Percentiles rank a stretch among this genome's conserved stretches.
Evolutionary conservation across 2,797 vertebrate species (phyloP).

Genomic region (Diglossa cyanea): DNA sequence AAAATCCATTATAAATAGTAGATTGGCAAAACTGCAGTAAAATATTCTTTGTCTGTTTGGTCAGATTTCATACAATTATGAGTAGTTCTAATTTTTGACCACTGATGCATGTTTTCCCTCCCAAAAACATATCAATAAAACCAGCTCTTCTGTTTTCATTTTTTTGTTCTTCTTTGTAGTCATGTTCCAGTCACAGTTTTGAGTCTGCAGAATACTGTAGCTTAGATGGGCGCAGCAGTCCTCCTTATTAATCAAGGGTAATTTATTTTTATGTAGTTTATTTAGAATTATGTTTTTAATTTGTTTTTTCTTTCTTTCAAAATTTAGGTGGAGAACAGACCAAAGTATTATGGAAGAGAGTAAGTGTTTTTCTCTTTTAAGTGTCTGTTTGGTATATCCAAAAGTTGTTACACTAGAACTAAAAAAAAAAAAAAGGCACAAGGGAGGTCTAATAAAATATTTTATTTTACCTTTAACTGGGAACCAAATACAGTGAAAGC

Average conservation of each 20-base stretch:
- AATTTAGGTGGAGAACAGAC: constrained; percentile 92
- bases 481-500: not conserved
- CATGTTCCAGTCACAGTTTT: not conserved
- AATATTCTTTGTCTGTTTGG: not conserved
- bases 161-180: not conserved
- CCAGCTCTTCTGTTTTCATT: not conserved
- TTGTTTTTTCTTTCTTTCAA: constrained; percentile 40
- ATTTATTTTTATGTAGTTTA: constrained; percentile 1
- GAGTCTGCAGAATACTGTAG: not conserved
- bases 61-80: not conserved
- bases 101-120: not conserved
- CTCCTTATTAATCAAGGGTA: not conserved
- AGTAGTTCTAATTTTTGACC: not conserved
- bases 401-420: not conserved
- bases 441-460: not conserved
- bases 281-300: constrained; percentile 43
- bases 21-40: not conserved
- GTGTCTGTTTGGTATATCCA: not conserved
- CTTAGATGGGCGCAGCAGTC: not conserved
- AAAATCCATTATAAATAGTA: not conserved
- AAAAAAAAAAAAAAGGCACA: not conserved
- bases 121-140: not conserved
- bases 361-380: constrained; percentile 81
- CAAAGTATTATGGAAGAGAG: constrained; percentile 99
- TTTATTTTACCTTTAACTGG: not conserved